Percentiles rank a stretch among this genome's conserved stretches.
Evolutionary conservation across 2,797 vertebrate genomes (phyloP).

Genomic region (Craterocephalus amniculus): DNA sequence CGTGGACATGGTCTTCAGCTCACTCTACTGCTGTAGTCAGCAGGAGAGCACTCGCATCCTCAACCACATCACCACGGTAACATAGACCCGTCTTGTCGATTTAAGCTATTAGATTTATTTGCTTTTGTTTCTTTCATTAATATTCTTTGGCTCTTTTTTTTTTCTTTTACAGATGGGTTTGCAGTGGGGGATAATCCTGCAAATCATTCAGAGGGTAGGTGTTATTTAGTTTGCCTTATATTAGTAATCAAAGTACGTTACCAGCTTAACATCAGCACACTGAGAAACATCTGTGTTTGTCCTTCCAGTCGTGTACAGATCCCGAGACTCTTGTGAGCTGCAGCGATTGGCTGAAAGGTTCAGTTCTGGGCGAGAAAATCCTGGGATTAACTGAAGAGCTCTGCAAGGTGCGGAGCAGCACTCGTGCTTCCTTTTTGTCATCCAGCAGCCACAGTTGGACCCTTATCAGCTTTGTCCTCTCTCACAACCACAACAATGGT

Average conservation of each 20-base stretch:
- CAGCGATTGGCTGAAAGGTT: slow-evolving; percentile 91
- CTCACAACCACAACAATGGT: slow-evolving; percentile 90
- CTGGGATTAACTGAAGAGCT: slow-evolving; percentile 87
- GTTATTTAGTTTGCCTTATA: neutral
- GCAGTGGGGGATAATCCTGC: slow-evolving; percentile 88
- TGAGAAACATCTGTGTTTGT: slow-evolving; percentile 11
- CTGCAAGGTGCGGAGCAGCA: slow-evolving; percentile 80
- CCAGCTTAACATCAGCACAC: neutral
- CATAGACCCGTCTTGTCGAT: neutral
- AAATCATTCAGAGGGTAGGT: slow-evolving; percentile 92
- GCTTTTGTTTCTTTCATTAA: neutral
- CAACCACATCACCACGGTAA: slow-evolving; percentile 86
- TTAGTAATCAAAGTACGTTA: neutral
- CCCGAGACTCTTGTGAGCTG: slow-evolving; percentile 81
- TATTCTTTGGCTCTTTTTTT: neutral
- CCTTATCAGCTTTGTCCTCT: slow-evolving; percentile 91
- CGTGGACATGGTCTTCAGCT: slow-evolving; percentile 95
- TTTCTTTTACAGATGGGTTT: slow-evolving; percentile 85
- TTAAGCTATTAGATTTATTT: neutral
- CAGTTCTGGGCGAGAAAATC: slow-evolving; percentile 89
- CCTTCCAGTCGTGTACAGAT: slow-evolving; percentile 87
- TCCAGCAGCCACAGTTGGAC: slow-evolving; percentile 86
- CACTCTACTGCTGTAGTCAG: slow-evolving; percentile 86
- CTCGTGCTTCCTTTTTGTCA: slow-evolving; percentile 57
- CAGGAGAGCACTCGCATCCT: slow-evolving; percentile 88